These are phyloP conservation scores for Brevipalpus yothersi DNA, from an alignment of 1,140 invertebrate genomes.

Conservation along the genomic window DNA sequence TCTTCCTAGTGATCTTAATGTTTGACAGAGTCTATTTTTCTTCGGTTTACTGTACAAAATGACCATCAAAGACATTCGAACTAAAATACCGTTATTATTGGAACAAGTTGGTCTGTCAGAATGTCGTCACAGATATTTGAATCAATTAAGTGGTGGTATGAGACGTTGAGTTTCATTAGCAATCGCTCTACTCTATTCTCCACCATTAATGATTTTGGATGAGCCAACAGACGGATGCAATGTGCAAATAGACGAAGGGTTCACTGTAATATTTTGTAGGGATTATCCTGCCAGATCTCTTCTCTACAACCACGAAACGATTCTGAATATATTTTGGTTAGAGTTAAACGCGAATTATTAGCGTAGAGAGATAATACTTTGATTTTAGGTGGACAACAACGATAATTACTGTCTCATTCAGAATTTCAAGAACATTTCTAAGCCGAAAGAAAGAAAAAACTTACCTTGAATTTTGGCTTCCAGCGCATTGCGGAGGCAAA, in stretches of 20 bases:
- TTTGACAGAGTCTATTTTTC: conserved; percentile 76
- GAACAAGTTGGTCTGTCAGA: conserved; percentile 65
- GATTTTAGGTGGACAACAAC: too few species aligned
- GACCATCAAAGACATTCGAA: conserved; percentile 20
- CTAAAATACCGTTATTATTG: conserved; percentile 57
- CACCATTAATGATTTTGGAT: not conserved
- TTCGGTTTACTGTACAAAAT: conserved; percentile 85
- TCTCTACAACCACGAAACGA: too few species aligned
- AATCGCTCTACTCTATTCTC: not conserved
- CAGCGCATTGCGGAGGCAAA: conserved; percentile 9
- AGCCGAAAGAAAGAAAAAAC: too few species aligned
- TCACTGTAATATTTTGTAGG: too few species aligned
- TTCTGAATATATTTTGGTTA: too few species aligned
- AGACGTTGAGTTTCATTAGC: not conserved
- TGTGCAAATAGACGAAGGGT: too few species aligned
- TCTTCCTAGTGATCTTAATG: conserved; percentile 75
- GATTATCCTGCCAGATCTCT: too few species aligned
- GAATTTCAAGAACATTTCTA: too few species aligned
- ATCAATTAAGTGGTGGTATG: not conserved
- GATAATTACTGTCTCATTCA: too few species aligned
- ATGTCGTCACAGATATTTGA: not conserved
- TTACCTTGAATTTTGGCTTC: conserved; percentile 4
- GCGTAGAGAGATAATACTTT: too few species aligned
- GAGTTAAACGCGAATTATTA: too few species aligned
- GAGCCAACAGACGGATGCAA: not conserved